Conservation (phyloP, 2,797 vertebrate genomes). For the Harpagifer antarcticus region DNA sequence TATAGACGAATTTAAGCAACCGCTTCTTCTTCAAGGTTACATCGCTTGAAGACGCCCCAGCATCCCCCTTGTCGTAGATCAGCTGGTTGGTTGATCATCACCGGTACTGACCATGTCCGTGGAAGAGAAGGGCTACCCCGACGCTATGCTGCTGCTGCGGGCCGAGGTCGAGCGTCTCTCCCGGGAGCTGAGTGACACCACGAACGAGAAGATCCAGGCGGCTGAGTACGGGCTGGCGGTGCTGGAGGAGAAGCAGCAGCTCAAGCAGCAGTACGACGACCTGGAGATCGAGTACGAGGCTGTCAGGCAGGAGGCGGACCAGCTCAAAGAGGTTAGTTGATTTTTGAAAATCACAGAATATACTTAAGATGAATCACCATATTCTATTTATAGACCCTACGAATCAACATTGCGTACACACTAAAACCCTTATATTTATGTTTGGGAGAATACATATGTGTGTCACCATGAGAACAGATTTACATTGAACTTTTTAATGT, state of each 20-base stretch:
- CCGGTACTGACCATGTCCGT: conserved; percentile 83
- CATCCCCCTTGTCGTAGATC: conserved; percentile 56
- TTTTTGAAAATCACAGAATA: neutral
- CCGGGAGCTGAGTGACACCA: conserved; percentile 94
- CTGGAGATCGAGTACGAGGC: conserved; percentile 94
- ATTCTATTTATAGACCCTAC: neutral
- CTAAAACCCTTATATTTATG: neutral
- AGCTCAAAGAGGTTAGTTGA: conserved; percentile 90
- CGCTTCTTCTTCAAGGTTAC: conserved; percentile 78
- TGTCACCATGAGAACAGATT: no score
- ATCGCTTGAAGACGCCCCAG: conserved; percentile 69
- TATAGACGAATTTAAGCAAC: conserved; percentile 77
- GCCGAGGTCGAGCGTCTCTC: conserved; percentile 91
- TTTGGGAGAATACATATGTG: neutral
- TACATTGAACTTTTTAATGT: neutral
- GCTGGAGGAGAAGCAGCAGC: conserved; percentile 97
- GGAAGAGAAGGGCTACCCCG: conserved; percentile 88
- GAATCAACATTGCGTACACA: neutral
- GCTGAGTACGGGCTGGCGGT: conserved; percentile 97
- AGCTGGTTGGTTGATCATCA: conserved; percentile 59
- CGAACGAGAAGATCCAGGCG: conserved; percentile 97
- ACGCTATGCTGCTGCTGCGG: conserved; percentile 88
- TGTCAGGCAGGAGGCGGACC: conserved; percentile 92
- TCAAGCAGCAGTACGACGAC: conserved; percentile 95
- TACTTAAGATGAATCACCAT: neutral